A percentile compares a stretch with the other conserved stretches of the same genome.
Conservation (phyloP, 2,888 invertebrate species). For the Ceraclea dissimilis region DNA sequence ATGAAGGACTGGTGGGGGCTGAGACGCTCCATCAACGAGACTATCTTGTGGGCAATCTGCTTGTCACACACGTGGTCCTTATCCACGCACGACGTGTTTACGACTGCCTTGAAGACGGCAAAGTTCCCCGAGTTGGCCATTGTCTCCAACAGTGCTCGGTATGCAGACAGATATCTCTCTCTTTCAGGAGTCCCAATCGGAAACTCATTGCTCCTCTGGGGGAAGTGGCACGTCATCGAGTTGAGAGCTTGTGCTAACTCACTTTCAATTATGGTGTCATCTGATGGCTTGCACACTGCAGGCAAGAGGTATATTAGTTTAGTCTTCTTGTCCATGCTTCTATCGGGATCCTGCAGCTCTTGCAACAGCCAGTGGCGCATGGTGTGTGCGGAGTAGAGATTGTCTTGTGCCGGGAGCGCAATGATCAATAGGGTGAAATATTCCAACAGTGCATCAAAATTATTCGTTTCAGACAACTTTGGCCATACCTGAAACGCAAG, state of each 20-base stretch:
- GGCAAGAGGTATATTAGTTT: constrained; percentile 18
- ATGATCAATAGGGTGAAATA: constrained; percentile 16
- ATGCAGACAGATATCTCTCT: constrained; percentile 10
- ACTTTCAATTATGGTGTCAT: constrained; percentile 4
- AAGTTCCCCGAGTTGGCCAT: constrained; percentile 23
- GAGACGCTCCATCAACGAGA: constrained; percentile 13
- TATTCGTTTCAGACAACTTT: not conserved
- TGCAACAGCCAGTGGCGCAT: constrained; percentile 18
- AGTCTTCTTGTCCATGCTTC: constrained; percentile 3
- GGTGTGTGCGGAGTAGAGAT: constrained; percentile 4
- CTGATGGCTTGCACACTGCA: constrained; percentile 9
- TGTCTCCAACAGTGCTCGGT: constrained; percentile 18
- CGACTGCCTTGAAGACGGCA: constrained; percentile 15
- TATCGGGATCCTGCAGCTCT: constrained; percentile 3
- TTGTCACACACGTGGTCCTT: constrained; percentile 18
- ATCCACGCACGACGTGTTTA: constrained; percentile 14
- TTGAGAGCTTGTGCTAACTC: constrained; percentile 8
- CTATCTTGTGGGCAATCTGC: constrained; percentile 20
- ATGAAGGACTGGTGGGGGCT: constrained; percentile 3
- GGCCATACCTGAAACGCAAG: constrained; percentile 22
- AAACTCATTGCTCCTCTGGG: constrained; percentile 15
- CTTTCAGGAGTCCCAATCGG: constrained; percentile 7
- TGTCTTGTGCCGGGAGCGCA: constrained; percentile 8
- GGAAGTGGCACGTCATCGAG: constrained; percentile 9
- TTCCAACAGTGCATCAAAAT: constrained; percentile 7